Base-by-base conservation (phyloP, 2,797 vertebrate species). In the Danionella dracula region DNA sequence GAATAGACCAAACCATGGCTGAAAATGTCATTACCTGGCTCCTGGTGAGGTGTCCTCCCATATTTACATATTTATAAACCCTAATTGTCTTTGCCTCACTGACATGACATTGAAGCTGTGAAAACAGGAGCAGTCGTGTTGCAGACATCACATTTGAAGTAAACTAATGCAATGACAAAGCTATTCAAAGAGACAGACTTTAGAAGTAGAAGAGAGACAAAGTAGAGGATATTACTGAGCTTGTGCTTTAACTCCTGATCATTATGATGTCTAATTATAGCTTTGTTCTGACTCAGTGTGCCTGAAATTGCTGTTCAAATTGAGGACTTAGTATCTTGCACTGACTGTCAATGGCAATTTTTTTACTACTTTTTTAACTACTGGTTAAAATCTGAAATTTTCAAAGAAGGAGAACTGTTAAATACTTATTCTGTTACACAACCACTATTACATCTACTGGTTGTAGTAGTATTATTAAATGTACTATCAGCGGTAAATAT, bases 61-160 rank as follows among this genome's bases (percentile, higher is more conserved):
- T 89, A 89, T 90, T 90, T 88, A 88, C 87, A 89, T 88, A 89
- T 89, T 89, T 86, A 88, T 89, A 81, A 81, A 84, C 83, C 86
- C 86, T 87, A 88, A 90, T 89, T 87, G 87, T 85, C 84, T 89
- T 88, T 88, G 86, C 86, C 68, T 69, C 53, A 71, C 75, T 77
- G 83, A 70, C 23, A 70, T 88, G 87, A 90, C 87, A 86, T 90
- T 89, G 87, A 86, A 75, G 44, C 68, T 58, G 74, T 21, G 45
- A 20, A 73, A 74, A 46, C 41, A 5, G 13, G 15, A 41, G 15
- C 57, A 49, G 1, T 64, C 49, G 23, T 70, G 10, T 38, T 65
- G 31, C 50, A 62, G 42, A 55, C 42, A 38, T 37, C 49, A 67
- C 56, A 23, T n/a, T 21, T n/a, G 48, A 42, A 44, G 68, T 1